Evolutionary conservation across 2,797 vertebrate species (phyloP).

Genomic region (Gymnodraco acuticeps): DNA sequence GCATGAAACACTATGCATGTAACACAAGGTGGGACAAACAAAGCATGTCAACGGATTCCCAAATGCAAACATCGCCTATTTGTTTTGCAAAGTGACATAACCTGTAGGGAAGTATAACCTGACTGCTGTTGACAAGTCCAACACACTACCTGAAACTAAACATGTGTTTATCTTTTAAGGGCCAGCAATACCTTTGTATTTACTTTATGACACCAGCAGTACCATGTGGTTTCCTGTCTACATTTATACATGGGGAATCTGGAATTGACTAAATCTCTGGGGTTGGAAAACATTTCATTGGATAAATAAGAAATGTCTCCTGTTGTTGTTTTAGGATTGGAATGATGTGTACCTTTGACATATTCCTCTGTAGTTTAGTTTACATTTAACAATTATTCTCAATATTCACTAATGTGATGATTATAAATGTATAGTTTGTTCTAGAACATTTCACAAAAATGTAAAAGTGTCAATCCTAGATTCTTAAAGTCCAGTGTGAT

Average conservation of each 20-base stretch:
- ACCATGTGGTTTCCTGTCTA: background rate
- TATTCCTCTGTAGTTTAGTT: too few relatives aligned
- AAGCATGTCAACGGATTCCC: slow-evolving; percentile 30
- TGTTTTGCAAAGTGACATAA: slow-evolving; percentile 59
- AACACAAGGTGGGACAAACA: slow-evolving; percentile 21
- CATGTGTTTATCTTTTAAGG: background rate
- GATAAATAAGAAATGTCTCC: background rate
- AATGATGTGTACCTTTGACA: background rate
- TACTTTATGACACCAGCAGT: background rate
- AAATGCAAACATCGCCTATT: slow-evolving; percentile 68
- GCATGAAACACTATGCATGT: background rate
- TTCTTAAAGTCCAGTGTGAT: too few relatives aligned
- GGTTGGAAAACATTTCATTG: slow-evolving; percentile 7
- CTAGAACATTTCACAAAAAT: too few relatives aligned
- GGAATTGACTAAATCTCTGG: slow-evolving; percentile 5
- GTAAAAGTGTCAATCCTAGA: too few relatives aligned
- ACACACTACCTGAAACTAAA: background rate
- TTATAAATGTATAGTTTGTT: too few relatives aligned
- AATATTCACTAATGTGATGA: too few relatives aligned
- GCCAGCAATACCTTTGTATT: slow-evolving; percentile 5
- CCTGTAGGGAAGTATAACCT: background rate
- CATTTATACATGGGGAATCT: background rate
- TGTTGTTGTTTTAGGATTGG: background rate
- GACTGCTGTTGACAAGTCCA: background rate
- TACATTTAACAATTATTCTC: too few relatives aligned